phyloP scores from a whole-genome alignment of 2,888 invertebrate species.

The Metallyticus violacea region DNA sequence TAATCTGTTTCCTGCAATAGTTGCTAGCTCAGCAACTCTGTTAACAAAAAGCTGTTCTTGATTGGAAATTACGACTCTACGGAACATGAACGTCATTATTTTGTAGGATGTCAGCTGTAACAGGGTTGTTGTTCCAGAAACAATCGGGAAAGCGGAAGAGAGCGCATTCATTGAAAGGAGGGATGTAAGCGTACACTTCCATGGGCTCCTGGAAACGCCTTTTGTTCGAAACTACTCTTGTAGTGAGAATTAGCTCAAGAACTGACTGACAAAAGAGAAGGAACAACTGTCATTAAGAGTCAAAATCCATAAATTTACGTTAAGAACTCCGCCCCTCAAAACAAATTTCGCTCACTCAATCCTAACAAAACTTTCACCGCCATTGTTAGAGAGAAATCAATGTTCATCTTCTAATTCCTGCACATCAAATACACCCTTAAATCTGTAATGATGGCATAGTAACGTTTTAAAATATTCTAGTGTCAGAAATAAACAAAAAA shows the following conservation, averaged over 20 bases:
- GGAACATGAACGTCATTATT: neutral
- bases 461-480: no score
- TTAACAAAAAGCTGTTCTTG: neutral
- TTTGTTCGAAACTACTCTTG: conserved; percentile 8
- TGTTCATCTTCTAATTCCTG: no score
- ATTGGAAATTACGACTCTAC: neutral
- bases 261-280: neutral
- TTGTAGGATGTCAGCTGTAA: no score
- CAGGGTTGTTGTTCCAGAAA: neutral
- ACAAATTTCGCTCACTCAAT: neutral
- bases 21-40: no score
- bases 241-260: conserved; percentile 1
- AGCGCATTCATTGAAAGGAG: neutral
- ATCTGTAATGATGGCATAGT: no score
- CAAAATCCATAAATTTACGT: neutral
- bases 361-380: neutral
- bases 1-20: no score
- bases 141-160: no score
- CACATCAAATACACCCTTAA: no score
- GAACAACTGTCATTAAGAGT: conserved; percentile 12
- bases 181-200: neutral
- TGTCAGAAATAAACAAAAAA: no score
- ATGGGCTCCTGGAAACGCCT: neutral
- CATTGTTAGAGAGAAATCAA: no score
- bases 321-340: conserved; percentile 5